Conservation (phyloP, 2,113 vertebrate genomes). For the Octodon degus region DNA sequence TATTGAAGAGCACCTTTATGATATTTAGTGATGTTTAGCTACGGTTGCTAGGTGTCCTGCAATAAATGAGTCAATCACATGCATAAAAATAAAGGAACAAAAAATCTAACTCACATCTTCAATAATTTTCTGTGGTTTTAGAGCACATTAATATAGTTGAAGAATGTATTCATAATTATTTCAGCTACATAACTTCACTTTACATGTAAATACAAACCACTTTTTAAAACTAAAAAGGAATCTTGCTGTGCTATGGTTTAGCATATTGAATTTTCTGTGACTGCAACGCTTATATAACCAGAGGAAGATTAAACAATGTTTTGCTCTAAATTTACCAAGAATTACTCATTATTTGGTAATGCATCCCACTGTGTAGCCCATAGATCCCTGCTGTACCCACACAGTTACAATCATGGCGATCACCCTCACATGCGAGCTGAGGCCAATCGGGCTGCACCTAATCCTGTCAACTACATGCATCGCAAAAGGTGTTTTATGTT, state of each 20-base stretch:
- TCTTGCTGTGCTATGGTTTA: not conserved
- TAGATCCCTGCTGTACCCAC: not conserved
- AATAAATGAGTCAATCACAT: not conserved
- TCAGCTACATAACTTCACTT: not conserved
- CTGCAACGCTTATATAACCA: not conserved
- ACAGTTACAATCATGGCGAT: not conserved
- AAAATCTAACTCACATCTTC: not conserved
- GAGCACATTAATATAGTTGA: not conserved
- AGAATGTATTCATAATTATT: not conserved
- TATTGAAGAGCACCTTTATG: not conserved
- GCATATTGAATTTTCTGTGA: not conserved
- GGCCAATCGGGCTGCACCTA: not conserved
- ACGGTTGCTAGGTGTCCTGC: not conserved
- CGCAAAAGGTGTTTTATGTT: not conserved
- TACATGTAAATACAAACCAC: slow-evolving; percentile 4
- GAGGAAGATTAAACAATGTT: not conserved
- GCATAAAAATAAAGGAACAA: not conserved
- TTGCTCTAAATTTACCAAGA: not conserved
- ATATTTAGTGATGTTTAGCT: not conserved
- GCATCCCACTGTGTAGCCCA: not conserved
- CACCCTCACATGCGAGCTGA: accelerated
- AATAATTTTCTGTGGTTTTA: slow-evolving; percentile 38
- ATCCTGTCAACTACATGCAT: not conserved
- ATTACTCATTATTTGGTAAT: not conserved
- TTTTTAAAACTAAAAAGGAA: not conserved